Evolutionary conservation across 2,113 vertebrate species (phyloP), one percentile per base, ranked within the genome.

Genomic region (Tiliqua scincoides): DNA sequence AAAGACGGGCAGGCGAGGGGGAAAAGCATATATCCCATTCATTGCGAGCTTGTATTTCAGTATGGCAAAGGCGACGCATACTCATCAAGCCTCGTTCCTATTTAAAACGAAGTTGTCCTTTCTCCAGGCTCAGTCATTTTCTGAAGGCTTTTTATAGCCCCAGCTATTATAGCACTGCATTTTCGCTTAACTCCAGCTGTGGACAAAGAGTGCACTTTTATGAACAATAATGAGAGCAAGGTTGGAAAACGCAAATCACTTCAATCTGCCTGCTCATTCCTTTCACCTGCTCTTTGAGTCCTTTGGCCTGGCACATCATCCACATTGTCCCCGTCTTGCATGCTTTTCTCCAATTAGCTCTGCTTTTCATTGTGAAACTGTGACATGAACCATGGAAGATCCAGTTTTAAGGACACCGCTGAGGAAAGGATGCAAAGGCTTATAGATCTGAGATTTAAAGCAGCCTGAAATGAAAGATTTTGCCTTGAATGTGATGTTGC

Each of bases 231-330:
- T 21, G n/a, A 72, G 18, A 79, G 1, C 25, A 37, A 6, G 3
- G 63, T 0, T 74, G 67, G 88, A 93, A 88, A 91, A 80, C 70
- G n/a, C 77, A 72, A 86, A 63, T 80, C 40, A 52, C 61, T 80
- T 80, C 85, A 23, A 63, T 65, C 78, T 48, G 20, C 40, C 23
- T 27, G 4, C 68, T 65, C n/a, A 7, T 74, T 86, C 23, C 40
- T 40, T 80, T 63, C 25, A 74, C 67, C 68, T 80, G 59, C 8
- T 80, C 52, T 37, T 52, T 65, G 68, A 52, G 73, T 62, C 40
- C 15, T 73, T 80, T 86, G 68, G 40, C 59, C 77, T 63, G 40
- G 23, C 43, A 30, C 63, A 59, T 52, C n/a, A 35, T n/a, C 21
- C 23, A 52, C 40, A 30, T 77, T 68, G 40, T 77, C 83, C 62